Evolutionary conservation across 2,797 vertebrate genomes (phyloP).

Genomic region (Xiphorhynchus erythropygius): DNA sequence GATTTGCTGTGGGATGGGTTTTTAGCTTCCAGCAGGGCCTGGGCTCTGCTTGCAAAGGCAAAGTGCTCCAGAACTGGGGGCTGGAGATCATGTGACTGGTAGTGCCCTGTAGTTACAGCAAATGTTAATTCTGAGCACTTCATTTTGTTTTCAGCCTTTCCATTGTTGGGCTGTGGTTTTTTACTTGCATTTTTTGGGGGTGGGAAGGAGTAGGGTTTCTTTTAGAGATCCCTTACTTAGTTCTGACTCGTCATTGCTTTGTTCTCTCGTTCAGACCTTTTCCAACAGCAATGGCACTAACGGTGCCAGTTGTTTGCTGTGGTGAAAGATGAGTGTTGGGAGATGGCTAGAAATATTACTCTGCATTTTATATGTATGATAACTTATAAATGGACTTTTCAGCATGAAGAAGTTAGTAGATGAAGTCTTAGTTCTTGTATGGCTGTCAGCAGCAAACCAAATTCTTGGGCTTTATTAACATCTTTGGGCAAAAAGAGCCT

Average conservation of each 20-base stretch:
- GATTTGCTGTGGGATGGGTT: not conserved
- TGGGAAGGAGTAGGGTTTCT: not conserved
- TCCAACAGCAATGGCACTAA: not conserved
- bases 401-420: not conserved
- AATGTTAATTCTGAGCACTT: not conserved
- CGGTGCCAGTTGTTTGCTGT: not conserved
- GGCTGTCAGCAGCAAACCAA: not conserved
- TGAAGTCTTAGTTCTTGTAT: not conserved
- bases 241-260: not conserved
- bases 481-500: not conserved
- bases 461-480: not conserved
- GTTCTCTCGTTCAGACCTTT: not conserved
- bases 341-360: not conserved
- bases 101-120: not conserved
- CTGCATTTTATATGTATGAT: not conserved
- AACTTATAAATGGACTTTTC: not conserved
- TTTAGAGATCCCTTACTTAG: not conserved
- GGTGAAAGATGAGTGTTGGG: not conserved
- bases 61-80: not conserved
- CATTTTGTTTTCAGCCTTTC: not conserved
- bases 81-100: not conserved
- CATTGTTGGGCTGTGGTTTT: not conserved
- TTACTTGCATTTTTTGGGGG: not conserved
- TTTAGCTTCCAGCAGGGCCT: not conserved
- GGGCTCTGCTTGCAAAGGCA: not conserved